Conservation (phyloP, 2,888 invertebrate species). For the Alloscopus bannaensis region DNA sequence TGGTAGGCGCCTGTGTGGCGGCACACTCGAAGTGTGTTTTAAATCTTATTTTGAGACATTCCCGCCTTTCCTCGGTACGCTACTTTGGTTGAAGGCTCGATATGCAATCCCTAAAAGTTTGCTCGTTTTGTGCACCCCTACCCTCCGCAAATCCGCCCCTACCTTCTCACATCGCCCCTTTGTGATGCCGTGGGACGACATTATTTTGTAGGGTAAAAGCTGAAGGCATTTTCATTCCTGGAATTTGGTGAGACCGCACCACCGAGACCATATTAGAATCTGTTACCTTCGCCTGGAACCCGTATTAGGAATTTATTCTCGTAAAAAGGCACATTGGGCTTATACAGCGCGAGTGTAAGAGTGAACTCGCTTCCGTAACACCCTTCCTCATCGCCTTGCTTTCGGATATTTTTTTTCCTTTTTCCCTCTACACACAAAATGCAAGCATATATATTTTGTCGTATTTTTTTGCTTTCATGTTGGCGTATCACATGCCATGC, state of each 20-base stretch:
- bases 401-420: conserved; percentile 30
- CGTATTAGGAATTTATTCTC: too few relatives aligned
- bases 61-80: too few relatives aligned
- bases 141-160: too few relatives aligned
- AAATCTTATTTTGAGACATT: too few relatives aligned
- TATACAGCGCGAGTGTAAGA: conserved; percentile 18
- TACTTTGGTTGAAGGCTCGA: too few relatives aligned
- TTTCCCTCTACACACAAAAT: too few relatives aligned
- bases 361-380: conserved; percentile 53
- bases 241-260: neutral
- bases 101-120: too few relatives aligned
- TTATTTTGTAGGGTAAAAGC: neutral
- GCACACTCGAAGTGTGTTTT: neutral
- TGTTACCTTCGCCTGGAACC: neutral
- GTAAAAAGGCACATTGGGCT: too few relatives aligned
- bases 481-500: conserved; percentile 19
- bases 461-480: conserved; percentile 3
- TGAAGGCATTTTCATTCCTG: neutral
- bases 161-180: conserved; percentile 18
- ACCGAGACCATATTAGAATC: neutral
- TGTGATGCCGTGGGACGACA: neutral
- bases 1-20: conserved; percentile 26
- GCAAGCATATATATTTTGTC: too few relatives aligned
- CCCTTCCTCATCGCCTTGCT: conserved; percentile 54
- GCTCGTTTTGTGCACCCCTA: too few relatives aligned